These are phyloP conservation scores for Tachina fera DNA, from an alignment of 2,888 invertebrate species.

Conservation along the genomic window DNA sequence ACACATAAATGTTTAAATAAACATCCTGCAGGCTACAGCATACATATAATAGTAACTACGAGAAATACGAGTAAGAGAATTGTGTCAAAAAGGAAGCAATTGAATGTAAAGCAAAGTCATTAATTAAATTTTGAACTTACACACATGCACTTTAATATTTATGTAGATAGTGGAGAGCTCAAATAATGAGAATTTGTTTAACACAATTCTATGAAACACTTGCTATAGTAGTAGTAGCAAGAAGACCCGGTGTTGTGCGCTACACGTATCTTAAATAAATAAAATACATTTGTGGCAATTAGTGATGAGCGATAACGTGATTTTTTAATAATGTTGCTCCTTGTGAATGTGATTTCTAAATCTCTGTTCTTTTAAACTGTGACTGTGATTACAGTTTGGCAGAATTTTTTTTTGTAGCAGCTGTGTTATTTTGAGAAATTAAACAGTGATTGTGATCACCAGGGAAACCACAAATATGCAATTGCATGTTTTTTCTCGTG, in stretches of 20 bases:
- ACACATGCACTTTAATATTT: neutral
- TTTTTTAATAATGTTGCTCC: no score
- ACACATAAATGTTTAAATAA: constrained; percentile 55
- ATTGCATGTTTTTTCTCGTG: no score
- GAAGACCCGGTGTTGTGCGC: neutral
- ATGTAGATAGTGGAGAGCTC: neutral
- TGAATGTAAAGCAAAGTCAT: constrained; percentile 55
- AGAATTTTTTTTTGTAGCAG: no score
- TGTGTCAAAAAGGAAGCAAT: constrained; percentile 68
- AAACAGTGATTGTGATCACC: no score
- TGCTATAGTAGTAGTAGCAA: neutral
- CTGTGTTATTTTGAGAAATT: no score
- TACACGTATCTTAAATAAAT: no score
- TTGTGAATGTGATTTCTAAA: no score
- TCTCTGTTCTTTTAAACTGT: no score
- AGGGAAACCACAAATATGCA: no score
- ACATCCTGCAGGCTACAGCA: constrained; percentile 56
- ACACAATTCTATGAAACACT: neutral
- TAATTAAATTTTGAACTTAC: constrained; percentile 45
- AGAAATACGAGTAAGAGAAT: constrained; percentile 33
- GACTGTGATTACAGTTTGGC: no score
- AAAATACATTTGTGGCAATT: no score
- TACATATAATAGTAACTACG: neutral
- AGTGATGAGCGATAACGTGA: no score
- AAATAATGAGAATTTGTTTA: constrained; percentile 2